Base-by-base conservation (phyloP, 2,888 invertebrate genomes). In the Herminia tarsipennalis region DNA sequence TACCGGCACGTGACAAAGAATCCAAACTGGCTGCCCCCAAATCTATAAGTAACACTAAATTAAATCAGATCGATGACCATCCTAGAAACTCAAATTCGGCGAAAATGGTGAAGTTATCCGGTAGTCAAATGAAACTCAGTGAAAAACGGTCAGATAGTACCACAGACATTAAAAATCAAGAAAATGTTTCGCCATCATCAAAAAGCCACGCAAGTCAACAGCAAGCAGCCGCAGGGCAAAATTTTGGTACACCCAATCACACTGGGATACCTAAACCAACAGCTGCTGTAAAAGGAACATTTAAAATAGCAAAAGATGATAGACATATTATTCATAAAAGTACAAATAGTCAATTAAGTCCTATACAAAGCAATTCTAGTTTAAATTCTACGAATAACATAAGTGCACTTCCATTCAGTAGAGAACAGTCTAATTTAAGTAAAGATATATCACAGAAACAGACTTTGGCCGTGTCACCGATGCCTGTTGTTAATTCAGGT, bases 271-370 rank as follows among this genome's bases (percentile, higher is more conserved):
- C 98, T 0, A 98, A 98, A 81, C 98, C 98, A 1, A 97, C 97
- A 28, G 97, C 97, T 5, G 96, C 97, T 44, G 96, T 98, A 18
- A 98, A 98, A 90, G 98, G 97, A 55, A 97, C 96, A 14, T 95
- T 95, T 53, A 97, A 97, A 83, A 92, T 94, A 67, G 84, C 94
- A 56, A 92, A 93, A 81, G 94, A 94, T 75, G 80, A 92, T 73
- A 81, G 89, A 81, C 76, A 92, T 78, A 66, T 90, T 74, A 76
- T 88, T 86, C 84, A 81, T 88, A 92, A 92, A 88, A 92, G 80
- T 92, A 92, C 88, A 81, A 89, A 85, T 83, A 86, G 88, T 81
- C 90, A 92, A 83, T 88, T 92, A 87, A 92, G 92, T 72, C 92
- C 92, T 54, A 92, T 91, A 81, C 92, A 92, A 78, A 92, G 92